Conservation (phyloP, 1,140 invertebrate species). For the Drosophila azteca region DNA sequence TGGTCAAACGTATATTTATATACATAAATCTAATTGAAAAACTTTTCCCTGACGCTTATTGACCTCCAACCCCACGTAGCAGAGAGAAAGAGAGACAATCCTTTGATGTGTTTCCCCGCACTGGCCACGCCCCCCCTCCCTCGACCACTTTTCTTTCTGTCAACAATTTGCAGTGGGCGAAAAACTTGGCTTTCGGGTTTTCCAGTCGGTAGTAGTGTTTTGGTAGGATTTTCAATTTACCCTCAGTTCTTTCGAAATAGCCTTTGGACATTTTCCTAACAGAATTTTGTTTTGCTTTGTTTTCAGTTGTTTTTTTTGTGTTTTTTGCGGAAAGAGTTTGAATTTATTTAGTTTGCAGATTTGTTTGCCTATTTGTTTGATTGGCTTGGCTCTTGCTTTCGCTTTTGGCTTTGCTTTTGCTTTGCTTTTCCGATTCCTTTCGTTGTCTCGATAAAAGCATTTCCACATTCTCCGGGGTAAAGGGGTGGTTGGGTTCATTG, state of each 20-base stretch:
- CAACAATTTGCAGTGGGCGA: slow-evolving; percentile 25
- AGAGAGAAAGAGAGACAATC: slow-evolving; percentile 8
- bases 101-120: slow-evolving; percentile 29
- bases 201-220: slow-evolving; percentile 1
- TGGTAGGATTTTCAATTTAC: slow-evolving; percentile 19
- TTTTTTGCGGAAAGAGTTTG: slow-evolving; percentile 30
- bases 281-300: slow-evolving; percentile 18
- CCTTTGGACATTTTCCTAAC: slow-evolving; percentile 34
- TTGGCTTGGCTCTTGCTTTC: slow-evolving; percentile 26
- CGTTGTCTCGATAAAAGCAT: slow-evolving; percentile 49
- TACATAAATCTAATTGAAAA: slow-evolving; percentile 63
- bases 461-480: slow-evolving; percentile 5
- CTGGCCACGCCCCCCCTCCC: too few relatives aligned
- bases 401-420: too few relatives aligned
- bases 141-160: slow-evolving; percentile 2
- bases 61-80: not conserved
- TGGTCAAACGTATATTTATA: slow-evolving; percentile 13
- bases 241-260: slow-evolving; percentile 28
- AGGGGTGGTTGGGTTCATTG: not conserved
- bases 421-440: not conserved
- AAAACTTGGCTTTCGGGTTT: slow-evolving; percentile 11
- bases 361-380: slow-evolving; percentile 69
- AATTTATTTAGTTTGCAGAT: slow-evolving; percentile 61
- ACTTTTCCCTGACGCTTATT: slow-evolving; percentile 25
- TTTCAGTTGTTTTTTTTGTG: not conserved